Base-by-base conservation (phyloP, 1,140 invertebrate species). In the Penaeus chinensis region DNA sequence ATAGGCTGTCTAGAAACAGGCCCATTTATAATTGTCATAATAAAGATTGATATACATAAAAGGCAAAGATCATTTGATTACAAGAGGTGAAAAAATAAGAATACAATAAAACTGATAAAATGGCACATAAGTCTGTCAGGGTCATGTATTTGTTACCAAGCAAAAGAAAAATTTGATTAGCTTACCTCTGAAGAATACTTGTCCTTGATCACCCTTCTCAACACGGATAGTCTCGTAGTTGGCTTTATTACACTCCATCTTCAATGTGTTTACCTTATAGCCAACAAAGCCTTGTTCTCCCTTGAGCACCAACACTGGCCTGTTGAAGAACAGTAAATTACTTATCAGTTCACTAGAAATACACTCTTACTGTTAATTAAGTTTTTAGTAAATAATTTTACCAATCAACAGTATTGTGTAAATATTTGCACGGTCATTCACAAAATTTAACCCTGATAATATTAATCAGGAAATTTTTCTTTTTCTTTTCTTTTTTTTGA, bases 221-320 rank as follows among this genome's bases (percentile, higher is more conserved):
- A 99, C 96, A 91, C 96, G 94, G 88, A 99, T 98, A 62, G 97
- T 96, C 92, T 98, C 97, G 91, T 99, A 99, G 84, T 95, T 95
- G 79, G 97, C 96, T 93, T 98, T 98, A 93, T 99, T 99, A 94
- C 98, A 99, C 92, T 99, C 98, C 89, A 98, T 94, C 92, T 97
- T 96, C 22, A 95, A 93, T 90, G 95, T 96, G 62, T 95, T 94
- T 0, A 95, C 95, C 93, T 98, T 98, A 91, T 96, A 97, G 0
- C 98, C 98, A 66, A 99, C 98, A 92, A 98, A 99, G 22, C 98
- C 98, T 93, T 98, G 97, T 91, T 99, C 98, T 91, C 96, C 97
- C 92, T 98, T 97, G 90, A 99, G 93, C 89, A 99, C 97, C 90
- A 99, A 93, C 91, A 98, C 96, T 2, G 98, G 97, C 91, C 97